These are phyloP conservation scores for Rotaria socialis DNA, from an alignment of 2,888 invertebrate genomes.

Conservation along the genomic window DNA sequence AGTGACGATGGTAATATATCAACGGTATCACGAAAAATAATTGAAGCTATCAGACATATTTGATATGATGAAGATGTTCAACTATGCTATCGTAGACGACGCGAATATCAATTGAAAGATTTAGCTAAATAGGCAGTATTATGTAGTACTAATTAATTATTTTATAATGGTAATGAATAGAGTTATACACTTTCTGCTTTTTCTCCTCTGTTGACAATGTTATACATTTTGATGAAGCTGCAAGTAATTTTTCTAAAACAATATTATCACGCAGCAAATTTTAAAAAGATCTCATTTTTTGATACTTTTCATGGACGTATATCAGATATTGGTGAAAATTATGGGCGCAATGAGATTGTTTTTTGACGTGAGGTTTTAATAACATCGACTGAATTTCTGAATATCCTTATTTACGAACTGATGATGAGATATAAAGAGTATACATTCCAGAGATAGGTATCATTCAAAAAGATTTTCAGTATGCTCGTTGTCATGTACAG, in stretches of 20 bases:
- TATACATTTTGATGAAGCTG: too few species aligned
- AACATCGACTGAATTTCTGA: neutral
- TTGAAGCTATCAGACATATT: neutral
- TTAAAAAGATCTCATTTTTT: too few species aligned
- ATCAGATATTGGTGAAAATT: neutral
- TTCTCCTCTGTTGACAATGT: too few species aligned
- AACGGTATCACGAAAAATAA: neutral
- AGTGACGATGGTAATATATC: neutral
- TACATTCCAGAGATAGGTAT: neutral
- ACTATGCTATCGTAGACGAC: neutral
- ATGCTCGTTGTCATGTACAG: neutral
- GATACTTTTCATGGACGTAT: too few species aligned
- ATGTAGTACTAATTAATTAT: neutral
- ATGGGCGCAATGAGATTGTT: neutral
- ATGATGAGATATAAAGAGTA: neutral
- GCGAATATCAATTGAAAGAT: constrained; percentile 2
- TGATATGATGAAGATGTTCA: neutral
- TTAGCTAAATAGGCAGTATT: neutral
- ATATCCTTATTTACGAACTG: neutral
- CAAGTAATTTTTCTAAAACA: too few species aligned
- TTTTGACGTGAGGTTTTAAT: neutral
- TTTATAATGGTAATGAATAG: too few species aligned
- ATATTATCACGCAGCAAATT: too few species aligned
- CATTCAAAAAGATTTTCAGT: neutral
- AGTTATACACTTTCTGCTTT: too few species aligned